These are phyloP conservation scores for Melanchra persicariae DNA, from an alignment of 2,888 invertebrate genomes.

Conservation along the genomic window DNA sequence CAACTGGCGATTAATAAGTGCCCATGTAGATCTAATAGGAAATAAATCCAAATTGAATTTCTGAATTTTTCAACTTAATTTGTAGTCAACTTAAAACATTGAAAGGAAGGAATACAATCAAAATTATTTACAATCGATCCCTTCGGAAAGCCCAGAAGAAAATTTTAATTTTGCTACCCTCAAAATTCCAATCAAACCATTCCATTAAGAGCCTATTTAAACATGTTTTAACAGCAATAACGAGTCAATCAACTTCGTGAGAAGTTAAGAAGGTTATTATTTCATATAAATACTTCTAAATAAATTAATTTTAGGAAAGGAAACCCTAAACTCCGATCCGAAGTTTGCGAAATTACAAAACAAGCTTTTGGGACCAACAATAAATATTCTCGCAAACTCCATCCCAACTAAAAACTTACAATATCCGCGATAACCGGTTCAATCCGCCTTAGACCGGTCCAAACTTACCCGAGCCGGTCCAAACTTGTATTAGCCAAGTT, in stretches of 20 bases:
- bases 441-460: conserved; percentile 48
- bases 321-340: conserved; percentile 12
- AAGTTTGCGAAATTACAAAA: conserved; percentile 40
- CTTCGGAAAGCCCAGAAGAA: conserved; percentile 4
- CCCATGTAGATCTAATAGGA: too few relatives aligned
- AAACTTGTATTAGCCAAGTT: conserved; percentile 65
- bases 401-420: conserved; percentile 61
- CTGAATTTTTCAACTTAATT: not conserved
- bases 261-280: conserved; percentile 35
- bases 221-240: conserved; percentile 32
- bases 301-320: conserved; percentile 24
- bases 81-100: conserved; percentile 6
- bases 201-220: conserved; percentile 21
- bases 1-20: too few relatives aligned
- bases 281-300: conserved; percentile 31
- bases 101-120: conserved; percentile 15
- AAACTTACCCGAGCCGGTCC: conserved; percentile 48
- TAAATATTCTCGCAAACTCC: conserved; percentile 56
- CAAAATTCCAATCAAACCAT: conserved; percentile 34
- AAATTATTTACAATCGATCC: conserved; percentile 18
- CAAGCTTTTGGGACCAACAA: conserved; percentile 36
- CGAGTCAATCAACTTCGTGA: conserved; percentile 18
- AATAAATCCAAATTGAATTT: too few relatives aligned
- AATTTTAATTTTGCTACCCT: conserved; percentile 25
- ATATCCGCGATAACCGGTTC: conserved; percentile 60